A percentile compares a stretch with the other conserved stretches of the same genome.
Conservation (phyloP, 2,797 vertebrate species). For the Rhynchonycteris naso region DNA sequence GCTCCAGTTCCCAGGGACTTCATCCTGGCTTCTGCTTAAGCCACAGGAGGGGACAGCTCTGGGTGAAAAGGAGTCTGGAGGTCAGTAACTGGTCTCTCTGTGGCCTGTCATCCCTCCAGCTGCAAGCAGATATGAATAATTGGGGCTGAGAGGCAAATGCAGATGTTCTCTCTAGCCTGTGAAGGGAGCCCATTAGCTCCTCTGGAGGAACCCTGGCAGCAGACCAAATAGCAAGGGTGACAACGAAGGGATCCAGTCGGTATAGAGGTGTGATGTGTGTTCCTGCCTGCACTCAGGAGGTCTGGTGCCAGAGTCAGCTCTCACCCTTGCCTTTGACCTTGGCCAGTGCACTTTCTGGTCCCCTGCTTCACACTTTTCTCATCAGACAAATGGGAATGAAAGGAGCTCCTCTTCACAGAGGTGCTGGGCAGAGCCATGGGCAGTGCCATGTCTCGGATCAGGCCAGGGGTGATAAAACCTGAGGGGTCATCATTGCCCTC, state of each 20-base stretch:
- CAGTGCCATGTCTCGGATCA: accelerated
- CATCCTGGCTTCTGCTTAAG: not conserved
- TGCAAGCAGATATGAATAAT: not conserved
- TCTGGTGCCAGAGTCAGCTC: not conserved
- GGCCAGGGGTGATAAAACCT: not conserved
- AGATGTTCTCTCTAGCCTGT: slow-evolving; percentile 10
- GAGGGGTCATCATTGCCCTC: not conserved
- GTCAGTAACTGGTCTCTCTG: not conserved
- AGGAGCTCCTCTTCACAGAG: not conserved
- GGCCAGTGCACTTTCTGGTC: not conserved
- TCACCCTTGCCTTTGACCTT: not conserved
- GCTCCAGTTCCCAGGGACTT: not conserved
- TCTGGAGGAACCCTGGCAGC: slow-evolving; percentile 1
- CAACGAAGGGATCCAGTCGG: not conserved
- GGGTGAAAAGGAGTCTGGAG: not conserved
- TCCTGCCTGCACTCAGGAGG: not conserved
- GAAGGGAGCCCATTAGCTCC: not conserved
- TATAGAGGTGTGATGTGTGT: accelerated
- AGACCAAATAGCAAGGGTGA: not conserved
- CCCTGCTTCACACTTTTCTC: not conserved
- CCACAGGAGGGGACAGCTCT: not conserved
- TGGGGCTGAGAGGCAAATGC: not conserved
- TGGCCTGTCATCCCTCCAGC: not conserved
- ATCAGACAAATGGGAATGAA: not conserved
- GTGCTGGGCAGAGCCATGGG: accelerated